phyloP scores from a whole-genome alignment of 2,888 invertebrate species.

The Eurytoma adleriae region DNA sequence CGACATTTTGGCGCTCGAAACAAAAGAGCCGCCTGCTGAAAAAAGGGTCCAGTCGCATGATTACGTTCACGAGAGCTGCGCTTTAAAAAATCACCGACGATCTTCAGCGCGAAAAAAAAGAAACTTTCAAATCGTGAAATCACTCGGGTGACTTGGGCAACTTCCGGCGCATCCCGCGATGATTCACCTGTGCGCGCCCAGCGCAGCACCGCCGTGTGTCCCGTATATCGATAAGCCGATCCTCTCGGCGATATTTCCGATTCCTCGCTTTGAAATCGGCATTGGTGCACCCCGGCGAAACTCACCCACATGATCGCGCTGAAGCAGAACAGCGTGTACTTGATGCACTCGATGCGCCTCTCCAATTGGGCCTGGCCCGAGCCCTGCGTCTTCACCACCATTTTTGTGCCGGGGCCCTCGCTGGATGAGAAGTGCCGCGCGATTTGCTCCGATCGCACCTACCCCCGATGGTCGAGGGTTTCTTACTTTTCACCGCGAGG shows the following conservation, averaged over 20 bases:
- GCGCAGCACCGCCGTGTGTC: too few species aligned
- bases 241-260: too few species aligned
- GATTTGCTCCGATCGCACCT: neutral
- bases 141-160: too few species aligned
- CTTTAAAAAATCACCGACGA: too few species aligned
- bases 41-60: too few species aligned
- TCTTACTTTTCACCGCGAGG: too few species aligned
- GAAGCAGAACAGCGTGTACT: conserved; percentile 89
- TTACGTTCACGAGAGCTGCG: too few species aligned
- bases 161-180: too few species aligned
- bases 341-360: conserved; percentile 87
- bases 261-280: neutral
- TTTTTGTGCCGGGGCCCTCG: conserved; percentile 42
- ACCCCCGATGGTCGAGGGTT: neutral
- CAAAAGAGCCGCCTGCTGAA: too few species aligned
- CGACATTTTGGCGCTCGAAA: too few species aligned
- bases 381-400: conserved; percentile 72
- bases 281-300: conserved; percentile 60
- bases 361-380: conserved; percentile 81
- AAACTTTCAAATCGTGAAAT: too few species aligned
- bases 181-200: neutral
- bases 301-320: conserved; percentile 89
- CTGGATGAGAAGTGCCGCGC: neutral
- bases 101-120: too few species aligned
- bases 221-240: conserved; percentile 25